These are phyloP conservation scores for Onthophagus sagittarius DNA, from an alignment of 2,888 invertebrate species.

Conservation along the genomic window DNA sequence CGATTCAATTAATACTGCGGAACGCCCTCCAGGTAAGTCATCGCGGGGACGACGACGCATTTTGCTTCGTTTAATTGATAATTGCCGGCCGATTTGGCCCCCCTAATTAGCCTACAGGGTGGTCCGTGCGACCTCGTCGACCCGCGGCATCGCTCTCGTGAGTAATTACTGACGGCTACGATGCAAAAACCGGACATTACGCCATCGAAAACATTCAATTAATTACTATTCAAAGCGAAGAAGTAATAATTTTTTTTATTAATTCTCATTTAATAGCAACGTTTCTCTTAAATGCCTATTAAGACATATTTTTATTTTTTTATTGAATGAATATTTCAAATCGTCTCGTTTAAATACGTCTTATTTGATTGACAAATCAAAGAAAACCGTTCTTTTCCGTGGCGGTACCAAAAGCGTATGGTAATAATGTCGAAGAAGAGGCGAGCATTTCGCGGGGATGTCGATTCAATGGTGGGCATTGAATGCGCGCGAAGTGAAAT, in stretches of 20 bases:
- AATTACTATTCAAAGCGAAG: too few species aligned
- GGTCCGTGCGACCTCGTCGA: slow-evolving; percentile 31
- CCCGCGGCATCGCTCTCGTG: neutral
- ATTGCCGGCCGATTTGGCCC: slow-evolving; percentile 42
- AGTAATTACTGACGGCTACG: slow-evolving; percentile 1
- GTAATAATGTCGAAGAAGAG: neutral
- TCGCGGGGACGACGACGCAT: slow-evolving; percentile 28
- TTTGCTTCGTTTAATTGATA: slow-evolving; percentile 45
- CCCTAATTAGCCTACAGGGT: slow-evolving; percentile 46
- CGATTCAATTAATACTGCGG: slow-evolving; percentile 38
- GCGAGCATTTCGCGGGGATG: neutral
- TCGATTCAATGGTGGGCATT: neutral
- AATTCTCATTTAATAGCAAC: too few species aligned
- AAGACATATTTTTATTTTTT: neutral
- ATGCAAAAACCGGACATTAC: neutral
- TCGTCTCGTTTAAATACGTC: neutral
- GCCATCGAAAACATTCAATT: neutral
- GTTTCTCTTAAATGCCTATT: neutral
- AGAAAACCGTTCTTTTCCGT: neutral
- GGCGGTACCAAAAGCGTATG: neutral
- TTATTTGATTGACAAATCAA: neutral
- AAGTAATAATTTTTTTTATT: too few species aligned
- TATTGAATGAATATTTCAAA: neutral
- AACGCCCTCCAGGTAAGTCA: slow-evolving; percentile 20
- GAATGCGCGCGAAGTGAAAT: neutral